Evolutionary conservation across 2,113 vertebrate species (phyloP).

Genomic region (Alligator mississippiensis): DNA sequence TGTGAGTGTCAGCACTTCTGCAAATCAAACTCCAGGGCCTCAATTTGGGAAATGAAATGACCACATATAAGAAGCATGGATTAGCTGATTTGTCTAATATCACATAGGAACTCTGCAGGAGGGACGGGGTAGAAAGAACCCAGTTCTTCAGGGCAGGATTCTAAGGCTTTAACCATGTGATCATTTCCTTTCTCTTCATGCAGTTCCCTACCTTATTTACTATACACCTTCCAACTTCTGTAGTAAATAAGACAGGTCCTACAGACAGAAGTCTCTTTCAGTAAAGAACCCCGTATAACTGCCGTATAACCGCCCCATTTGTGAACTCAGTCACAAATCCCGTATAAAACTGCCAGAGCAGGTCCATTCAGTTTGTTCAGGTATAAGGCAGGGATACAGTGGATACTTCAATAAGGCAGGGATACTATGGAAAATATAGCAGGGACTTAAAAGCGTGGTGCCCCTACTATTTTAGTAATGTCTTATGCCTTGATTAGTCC

Average conservation of each 20-base stretch:
- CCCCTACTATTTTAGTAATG: slow-evolving; percentile 40
- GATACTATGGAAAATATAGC: accelerated
- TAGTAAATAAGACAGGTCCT: neutral
- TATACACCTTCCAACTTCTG: neutral
- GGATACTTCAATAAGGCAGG: neutral
- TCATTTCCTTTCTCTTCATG: neutral
- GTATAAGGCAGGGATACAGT: neutral
- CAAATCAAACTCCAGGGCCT: neutral
- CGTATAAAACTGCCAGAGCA: neutral
- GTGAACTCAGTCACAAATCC: neutral
- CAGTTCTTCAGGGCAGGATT: neutral
- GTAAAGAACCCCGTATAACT: neutral
- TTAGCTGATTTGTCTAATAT: neutral
- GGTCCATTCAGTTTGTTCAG: neutral
- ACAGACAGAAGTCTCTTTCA: neutral
- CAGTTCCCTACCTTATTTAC: neutral
- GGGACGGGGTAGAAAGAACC: neutral
- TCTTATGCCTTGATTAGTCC: slow-evolving; percentile 16
- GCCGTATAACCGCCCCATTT: neutral
- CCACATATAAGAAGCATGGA: neutral
- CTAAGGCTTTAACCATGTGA: slow-evolving; percentile 17
- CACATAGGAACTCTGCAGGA: neutral
- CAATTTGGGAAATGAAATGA: neutral
- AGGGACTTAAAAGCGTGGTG: slow-evolving; percentile 17
- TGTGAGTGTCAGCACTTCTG: neutral